Conservation (phyloP, 1,140 invertebrate species). For the Oryctes rhinoceros region DNA sequence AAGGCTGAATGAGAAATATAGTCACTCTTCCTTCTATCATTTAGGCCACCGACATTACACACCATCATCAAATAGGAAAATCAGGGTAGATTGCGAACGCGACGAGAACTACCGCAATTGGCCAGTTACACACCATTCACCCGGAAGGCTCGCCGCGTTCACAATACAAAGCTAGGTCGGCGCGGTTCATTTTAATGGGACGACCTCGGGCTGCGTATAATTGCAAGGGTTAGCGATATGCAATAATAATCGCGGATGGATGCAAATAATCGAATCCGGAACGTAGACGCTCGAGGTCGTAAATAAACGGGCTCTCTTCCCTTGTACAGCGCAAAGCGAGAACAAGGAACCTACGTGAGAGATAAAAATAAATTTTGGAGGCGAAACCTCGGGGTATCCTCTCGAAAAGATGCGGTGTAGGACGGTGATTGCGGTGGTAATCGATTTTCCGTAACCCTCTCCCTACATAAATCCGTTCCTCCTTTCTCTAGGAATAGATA, state of each 20-base stretch:
- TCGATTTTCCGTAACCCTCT: constrained; percentile 24
- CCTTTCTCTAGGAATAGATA: neutral
- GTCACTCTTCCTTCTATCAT: too few species aligned
- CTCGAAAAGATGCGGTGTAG: neutral
- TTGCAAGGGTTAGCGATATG: constrained; percentile 46
- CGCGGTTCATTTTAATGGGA: constrained; percentile 47
- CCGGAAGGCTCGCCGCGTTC: constrained; percentile 37
- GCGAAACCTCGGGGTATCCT: neutral
- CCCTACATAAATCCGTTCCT: neutral
- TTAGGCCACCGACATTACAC: too few species aligned
- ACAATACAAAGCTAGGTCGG: constrained; percentile 34
- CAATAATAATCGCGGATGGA: constrained; percentile 39
- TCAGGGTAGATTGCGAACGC: neutral
- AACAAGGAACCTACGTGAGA: constrained; percentile 9
- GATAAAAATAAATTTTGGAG: constrained; percentile 28
- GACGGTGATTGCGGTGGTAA: neutral
- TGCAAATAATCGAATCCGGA: constrained; percentile 43
- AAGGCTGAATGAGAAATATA: too few species aligned
- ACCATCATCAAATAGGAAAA: neutral
- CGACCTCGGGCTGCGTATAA: constrained; percentile 43
- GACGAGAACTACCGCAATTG: constrained; percentile 34
- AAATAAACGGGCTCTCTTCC: neutral
- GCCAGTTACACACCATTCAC: constrained; percentile 17
- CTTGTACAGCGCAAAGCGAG: neutral
- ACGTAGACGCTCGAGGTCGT: constrained; percentile 1